These are phyloP conservation scores for Branchipolynoe longqiensis DNA, from an alignment of 2,888 invertebrate species.

Conservation along the genomic window DNA sequence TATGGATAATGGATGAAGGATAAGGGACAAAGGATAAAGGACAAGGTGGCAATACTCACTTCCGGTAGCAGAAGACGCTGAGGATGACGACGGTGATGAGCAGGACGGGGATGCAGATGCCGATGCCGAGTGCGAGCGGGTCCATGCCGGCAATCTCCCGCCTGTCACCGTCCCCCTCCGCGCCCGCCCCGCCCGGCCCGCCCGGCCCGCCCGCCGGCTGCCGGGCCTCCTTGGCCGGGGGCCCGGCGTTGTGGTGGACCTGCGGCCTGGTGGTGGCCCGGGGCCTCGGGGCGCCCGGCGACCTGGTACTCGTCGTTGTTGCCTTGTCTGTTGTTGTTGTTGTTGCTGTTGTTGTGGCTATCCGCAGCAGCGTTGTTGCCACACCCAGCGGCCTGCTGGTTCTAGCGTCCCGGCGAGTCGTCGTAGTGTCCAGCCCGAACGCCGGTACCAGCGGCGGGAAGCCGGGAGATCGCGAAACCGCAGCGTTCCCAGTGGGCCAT, in stretches of 20 bases:
- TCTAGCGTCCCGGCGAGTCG: no score
- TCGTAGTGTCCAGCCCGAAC: no score
- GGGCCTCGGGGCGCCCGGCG: background rate
- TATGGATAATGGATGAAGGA: background rate
- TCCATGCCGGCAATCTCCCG: constrained; percentile 50
- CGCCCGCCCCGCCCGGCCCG: background rate
- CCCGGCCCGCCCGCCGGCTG: background rate
- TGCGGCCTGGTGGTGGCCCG: background rate
- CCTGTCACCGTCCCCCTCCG: background rate
- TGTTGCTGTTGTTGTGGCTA: no score
- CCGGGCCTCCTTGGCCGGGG: no score
- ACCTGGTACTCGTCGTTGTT: background rate
- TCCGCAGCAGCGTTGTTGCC: no score
- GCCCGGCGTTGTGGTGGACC: background rate
- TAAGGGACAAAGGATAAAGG: background rate
- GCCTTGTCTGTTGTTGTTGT: background rate
- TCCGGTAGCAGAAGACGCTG: constrained; percentile 46
- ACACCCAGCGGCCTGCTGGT: no score
- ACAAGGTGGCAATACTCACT: constrained; percentile 56
- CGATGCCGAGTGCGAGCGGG: constrained; percentile 53
- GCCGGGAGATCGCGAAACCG: no score
- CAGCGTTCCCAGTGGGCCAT: no score
- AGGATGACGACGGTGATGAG: constrained; percentile 32
- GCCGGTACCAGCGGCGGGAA: no score
- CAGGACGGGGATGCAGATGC: constrained; percentile 50